Evolutionary conservation across 2,888 invertebrate genomes (phyloP), one percentile per base, ranked within the genome.

Genomic region (Parascotia fuliginaria): DNA sequence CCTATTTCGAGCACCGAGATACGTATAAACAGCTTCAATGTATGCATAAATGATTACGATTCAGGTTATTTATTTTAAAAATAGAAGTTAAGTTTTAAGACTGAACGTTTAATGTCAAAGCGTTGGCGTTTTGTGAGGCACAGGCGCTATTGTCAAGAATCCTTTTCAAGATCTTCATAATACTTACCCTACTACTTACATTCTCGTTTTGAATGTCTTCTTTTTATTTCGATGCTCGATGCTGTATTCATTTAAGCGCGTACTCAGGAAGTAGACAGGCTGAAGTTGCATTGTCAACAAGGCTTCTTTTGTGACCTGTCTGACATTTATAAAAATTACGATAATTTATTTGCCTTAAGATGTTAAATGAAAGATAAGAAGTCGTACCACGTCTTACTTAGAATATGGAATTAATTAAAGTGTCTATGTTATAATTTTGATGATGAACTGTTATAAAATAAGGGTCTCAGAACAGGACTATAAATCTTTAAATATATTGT

Each of bases 1-100:
- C 75, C 77, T 78, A 81, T 80, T 83, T 79, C 57, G 66, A 75
- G 73, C 64, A 59, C 51, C 63, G 67, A 57, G 68, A 64, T 64
- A 71, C 60, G 58, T 55, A 46, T n/a, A n/a, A n/a, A n/a, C 43
- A 33, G 46, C 51, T 50, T 49, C 19, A 42, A 54, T 49, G 28
- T 60, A 56, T 60, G 63, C 50, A 63, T 63, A 54, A 38, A 53
- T 63, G 48, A 47, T 58, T 44, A 27, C 36, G 42, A 53, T 53
- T 47, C 42, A 43, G 36, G 39, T 38, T 31, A 60, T 39, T 14
- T 28, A 51, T 46, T 19, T 45, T 38, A 38, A 47, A 27, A 24
- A 31, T 40, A 42, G 12, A 34, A 24, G 14, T n/a, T 12, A 15
- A 28, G 16, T 22, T 42, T 39, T 33, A 40, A 32, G 9, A 4